A percentile compares a stretch with the other conserved stretches of the same genome.
Conservation (phyloP, 2,888 invertebrate genomes). For the Busseola fusca region DNA sequence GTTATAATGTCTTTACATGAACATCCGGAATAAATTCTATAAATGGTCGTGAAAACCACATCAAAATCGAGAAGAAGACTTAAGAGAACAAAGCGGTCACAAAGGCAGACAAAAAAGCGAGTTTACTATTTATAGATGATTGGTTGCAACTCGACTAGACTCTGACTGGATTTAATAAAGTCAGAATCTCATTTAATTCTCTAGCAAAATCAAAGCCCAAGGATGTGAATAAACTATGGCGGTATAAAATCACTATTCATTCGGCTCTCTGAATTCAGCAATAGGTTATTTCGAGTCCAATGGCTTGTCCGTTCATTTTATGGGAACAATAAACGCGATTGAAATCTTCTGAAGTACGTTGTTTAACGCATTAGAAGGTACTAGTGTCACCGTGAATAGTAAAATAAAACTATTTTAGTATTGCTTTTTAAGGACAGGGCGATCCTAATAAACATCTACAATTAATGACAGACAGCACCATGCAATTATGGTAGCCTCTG, state of each 20-base stretch:
- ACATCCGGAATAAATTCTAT: not conserved
- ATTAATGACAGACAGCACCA: not conserved
- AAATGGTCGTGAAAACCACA: not conserved
- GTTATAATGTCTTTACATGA: too few relatives aligned
- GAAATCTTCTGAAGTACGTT: slow-evolving; percentile 42
- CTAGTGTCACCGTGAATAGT: slow-evolving; percentile 13
- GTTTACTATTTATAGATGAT: not conserved
- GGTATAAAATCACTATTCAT: slow-evolving; percentile 48
- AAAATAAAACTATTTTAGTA: slow-evolving; percentile 22
- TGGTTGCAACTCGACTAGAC: not conserved
- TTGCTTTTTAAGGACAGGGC: slow-evolving; percentile 1
- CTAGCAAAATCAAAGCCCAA: slow-evolving; percentile 30
- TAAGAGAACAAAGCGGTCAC: not conserved
- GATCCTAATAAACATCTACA: not conserved
- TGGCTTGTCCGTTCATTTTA: slow-evolving; percentile 57
- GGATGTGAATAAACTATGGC: slow-evolving; percentile 29
- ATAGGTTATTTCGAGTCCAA: slow-evolving; percentile 48
- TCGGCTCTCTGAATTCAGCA: slow-evolving; percentile 35
- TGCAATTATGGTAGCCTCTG: not conserved
- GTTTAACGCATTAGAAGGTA: slow-evolving; percentile 25
- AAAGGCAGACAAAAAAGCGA: not conserved
- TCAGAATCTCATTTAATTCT: not conserved
- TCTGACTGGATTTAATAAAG: not conserved
- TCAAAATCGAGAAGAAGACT: too few relatives aligned
- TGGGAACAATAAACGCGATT: slow-evolving; percentile 48